Evolutionary conservation across 2,797 vertebrate genomes (phyloP).

Genomic region (Mionectes olivaceus): DNA sequence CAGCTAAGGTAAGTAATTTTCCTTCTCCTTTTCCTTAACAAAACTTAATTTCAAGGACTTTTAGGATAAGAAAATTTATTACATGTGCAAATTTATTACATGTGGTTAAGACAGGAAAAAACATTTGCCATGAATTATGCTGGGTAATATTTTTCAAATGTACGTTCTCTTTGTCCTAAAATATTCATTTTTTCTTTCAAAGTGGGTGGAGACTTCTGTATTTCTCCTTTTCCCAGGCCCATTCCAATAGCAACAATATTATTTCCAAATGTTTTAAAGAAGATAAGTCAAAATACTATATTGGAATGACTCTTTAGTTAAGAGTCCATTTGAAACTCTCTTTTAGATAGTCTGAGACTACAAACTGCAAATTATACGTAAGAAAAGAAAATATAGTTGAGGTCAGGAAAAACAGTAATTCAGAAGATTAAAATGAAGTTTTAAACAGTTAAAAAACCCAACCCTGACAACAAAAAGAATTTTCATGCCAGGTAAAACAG

Average conservation of each 20-base stretch:
- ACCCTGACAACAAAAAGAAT: background rate
- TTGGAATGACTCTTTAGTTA: background rate
- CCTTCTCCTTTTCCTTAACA: background rate
- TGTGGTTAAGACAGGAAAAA: background rate
- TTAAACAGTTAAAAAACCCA: background rate
- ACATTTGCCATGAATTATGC: background rate
- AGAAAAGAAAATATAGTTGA: background rate
- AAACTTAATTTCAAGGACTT: constrained; percentile 45
- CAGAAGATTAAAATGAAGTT: background rate
- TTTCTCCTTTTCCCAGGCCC: background rate
- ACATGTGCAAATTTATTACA: background rate
- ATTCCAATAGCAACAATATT: background rate
- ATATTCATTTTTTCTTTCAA: background rate
- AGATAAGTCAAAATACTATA: background rate
- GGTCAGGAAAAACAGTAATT: background rate
- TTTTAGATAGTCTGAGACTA: background rate
- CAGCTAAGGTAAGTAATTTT: constrained; percentile 17
- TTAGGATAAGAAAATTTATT: background rate
- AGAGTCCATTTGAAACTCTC: background rate
- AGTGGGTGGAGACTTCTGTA: background rate
- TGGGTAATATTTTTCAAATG: background rate
- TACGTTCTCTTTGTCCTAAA: background rate
- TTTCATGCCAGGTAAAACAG: background rate
- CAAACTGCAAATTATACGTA: background rate
- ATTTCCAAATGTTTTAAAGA: background rate